A percentile compares a stretch with the other conserved stretches of the same genome.
Conservation (phyloP, 2,797 vertebrate species). For the Trematomus bernacchii region DNA sequence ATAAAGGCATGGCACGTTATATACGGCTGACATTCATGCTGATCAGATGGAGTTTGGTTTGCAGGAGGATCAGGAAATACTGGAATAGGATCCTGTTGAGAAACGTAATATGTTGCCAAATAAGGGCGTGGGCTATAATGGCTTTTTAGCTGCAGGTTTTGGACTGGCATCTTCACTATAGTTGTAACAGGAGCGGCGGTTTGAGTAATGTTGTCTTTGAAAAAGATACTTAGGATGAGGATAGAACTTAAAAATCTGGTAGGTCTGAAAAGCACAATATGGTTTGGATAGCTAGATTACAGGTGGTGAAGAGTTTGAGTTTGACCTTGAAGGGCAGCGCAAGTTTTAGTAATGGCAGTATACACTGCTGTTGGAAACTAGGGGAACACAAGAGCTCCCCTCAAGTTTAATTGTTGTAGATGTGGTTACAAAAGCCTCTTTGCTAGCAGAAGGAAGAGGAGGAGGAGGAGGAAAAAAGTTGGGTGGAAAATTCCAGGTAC, state of each 20-base stretch:
- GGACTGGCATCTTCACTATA: neutral
- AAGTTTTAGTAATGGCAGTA: slow-evolving; percentile 18
- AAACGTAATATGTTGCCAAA: slow-evolving; percentile 27
- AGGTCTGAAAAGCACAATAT: slow-evolving; percentile 14
- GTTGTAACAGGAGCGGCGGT: slow-evolving; percentile 9
- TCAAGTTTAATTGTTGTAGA: slow-evolving; percentile 2
- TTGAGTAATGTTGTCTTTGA: neutral
- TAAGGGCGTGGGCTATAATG: slow-evolving; percentile 42
- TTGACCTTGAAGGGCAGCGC: neutral
- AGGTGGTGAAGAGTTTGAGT: neutral
- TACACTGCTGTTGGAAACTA: slow-evolving; percentile 28
- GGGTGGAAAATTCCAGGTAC: slow-evolving; percentile 29
- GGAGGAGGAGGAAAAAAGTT: slow-evolving; percentile 3
- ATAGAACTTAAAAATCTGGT: slow-evolving; percentile 37
- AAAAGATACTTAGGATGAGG: slow-evolving; percentile 20
- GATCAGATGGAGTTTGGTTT: slow-evolving; percentile 22
- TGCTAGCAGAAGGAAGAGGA: slow-evolving; percentile 18
- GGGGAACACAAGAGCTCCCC: slow-evolving; percentile 11
- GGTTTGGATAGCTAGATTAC: slow-evolving; percentile 6
- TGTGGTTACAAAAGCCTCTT: slow-evolving; percentile 21
- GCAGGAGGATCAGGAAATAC: slow-evolving; percentile 34
- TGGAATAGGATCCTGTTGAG: slow-evolving; percentile 19
- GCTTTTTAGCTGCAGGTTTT: slow-evolving; percentile 4
- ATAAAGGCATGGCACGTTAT: neutral
- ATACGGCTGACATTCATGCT: neutral